Base-by-base conservation (phyloP, 2,888 invertebrate species). In the Bombylius major region DNA sequence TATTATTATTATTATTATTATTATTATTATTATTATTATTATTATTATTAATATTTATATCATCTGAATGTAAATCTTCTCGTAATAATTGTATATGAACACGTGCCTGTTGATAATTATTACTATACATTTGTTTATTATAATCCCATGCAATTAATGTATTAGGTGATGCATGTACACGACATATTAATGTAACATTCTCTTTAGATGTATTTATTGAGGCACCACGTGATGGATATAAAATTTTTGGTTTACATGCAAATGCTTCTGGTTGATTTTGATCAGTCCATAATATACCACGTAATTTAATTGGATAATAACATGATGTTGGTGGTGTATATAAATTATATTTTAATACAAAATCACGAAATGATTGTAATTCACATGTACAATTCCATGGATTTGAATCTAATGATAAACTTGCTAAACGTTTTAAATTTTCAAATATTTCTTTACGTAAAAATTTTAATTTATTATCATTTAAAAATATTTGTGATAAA, bases 371-470 rank as follows among this genome's bases (percentile, higher is more conserved):
- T 12, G 80, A 78, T 65, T 87, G 83, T 53, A 93, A 73, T 61
- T 84, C 82, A 65, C 93, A 94, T 67, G 92, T 89, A 69, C 93
- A 94, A 58, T 84, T 80, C 93, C 92, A 93, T 0, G 87, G 89
- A 71, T 93, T 93, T 60, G 84, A 82, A 61, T 83, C 82, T 1
- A 93, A 76, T 58, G 84, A 86, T 50, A 93, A 76, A 64, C 86
- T 87, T 14, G 82, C 82, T 50, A 92, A 72, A 56, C 82, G 82
- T 7, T 78, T 78, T 53, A 91, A 71, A 44, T 79, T 77, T 57
- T 79, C 78, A 60, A 89, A 79, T 13, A 83, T 80, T 58, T 83
- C 81, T 44, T 81, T 76, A 63, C 79, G 79, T 52, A 91, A 72
- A 59, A 79, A 78, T 61, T 81, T 83, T 54, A 93, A 75, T 65